phyloP scores from a whole-genome alignment of 1,140 invertebrate genomes.

The Atopsyche davidsoni region DNA sequence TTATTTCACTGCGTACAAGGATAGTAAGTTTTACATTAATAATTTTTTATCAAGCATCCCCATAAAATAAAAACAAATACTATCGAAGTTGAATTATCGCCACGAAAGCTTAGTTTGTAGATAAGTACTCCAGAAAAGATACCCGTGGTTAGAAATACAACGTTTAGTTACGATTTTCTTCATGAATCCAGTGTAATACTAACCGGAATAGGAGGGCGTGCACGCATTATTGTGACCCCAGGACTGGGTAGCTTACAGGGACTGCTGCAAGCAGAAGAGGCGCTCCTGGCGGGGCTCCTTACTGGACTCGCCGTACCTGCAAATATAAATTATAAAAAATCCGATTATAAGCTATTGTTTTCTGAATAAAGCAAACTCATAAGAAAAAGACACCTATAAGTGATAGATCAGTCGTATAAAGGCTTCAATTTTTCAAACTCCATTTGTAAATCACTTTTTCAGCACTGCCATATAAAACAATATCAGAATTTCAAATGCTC shows the following conservation, averaged over 20 bases:
- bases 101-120: neutral
- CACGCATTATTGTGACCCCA: slow-evolving; percentile 36
- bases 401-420: too few relatives aligned
- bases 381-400: too few relatives aligned
- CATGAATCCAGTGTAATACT: slow-evolving; percentile 26
- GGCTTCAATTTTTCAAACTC: too few relatives aligned
- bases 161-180: neutral
- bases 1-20: neutral
- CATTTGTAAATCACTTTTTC: too few relatives aligned
- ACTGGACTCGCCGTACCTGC: slow-evolving; percentile 12
- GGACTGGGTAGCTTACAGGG: slow-evolving; percentile 46
- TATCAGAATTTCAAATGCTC: too few relatives aligned
- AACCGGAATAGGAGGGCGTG: slow-evolving; percentile 42
- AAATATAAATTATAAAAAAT: neutral
- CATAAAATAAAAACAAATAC: neutral
- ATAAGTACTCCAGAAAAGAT: neutral
- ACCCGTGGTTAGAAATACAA: neutral
- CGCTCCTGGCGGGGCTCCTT: slow-evolving; percentile 21
- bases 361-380: too few relatives aligned
- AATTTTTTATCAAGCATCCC: neutral
- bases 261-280: slow-evolving; percentile 35
- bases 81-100: neutral
- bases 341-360: too few relatives aligned
- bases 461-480: too few relatives aligned
- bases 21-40: neutral